Evolutionary conservation across 2,888 invertebrate genomes (phyloP), one percentile per base, ranked within the genome.

Genomic region (Euplagia quadripunctaria): DNA sequence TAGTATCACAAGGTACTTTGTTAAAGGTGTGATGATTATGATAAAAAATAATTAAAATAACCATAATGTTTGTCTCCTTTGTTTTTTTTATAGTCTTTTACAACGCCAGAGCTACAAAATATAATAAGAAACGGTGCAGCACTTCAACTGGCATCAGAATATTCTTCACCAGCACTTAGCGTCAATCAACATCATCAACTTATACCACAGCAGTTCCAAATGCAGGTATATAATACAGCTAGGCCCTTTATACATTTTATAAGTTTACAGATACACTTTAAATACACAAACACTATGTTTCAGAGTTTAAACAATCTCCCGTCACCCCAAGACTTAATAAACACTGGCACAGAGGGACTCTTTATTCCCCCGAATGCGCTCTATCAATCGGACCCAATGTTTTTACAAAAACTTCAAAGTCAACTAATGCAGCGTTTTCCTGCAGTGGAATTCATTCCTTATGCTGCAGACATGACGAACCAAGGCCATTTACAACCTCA

Each of bases 331-430:
- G 92, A 95, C 9, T 81, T 93, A 12, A 77, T 92, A 61, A 91
- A 91, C 68, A 87, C 92, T 20, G 93, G 92, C 65, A 89, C 92
- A 3, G 94, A 94, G 76, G 91, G 93, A 14, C 89, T 94, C 67
- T 89, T 94, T 41, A 92, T 95, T 78, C 90, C 94, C 74, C 94
- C 94, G 5, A 92, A 91, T 76, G 89, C 93, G 16, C 88, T 96
- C 11, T 96, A 96, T 79, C 96, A 96, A 86, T 94, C 96, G 14
- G 96, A 96, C 81, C 94, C 94, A n/a, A 86, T 90, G 78, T 96
- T 93, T 79, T 86, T 96, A 71, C 95, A 95, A 79, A 95, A 95
- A 81, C 86, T 95, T 46, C 95, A 95, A 84, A 90, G 86, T 55
- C 94, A 94, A 77, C 85, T 94, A 41, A 80, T 93, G 63, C 93